These are phyloP conservation scores for Zoanthus gigantus DNA, from an alignment of 92 coral and sea anemone species.

Conservation along the genomic window DNA sequence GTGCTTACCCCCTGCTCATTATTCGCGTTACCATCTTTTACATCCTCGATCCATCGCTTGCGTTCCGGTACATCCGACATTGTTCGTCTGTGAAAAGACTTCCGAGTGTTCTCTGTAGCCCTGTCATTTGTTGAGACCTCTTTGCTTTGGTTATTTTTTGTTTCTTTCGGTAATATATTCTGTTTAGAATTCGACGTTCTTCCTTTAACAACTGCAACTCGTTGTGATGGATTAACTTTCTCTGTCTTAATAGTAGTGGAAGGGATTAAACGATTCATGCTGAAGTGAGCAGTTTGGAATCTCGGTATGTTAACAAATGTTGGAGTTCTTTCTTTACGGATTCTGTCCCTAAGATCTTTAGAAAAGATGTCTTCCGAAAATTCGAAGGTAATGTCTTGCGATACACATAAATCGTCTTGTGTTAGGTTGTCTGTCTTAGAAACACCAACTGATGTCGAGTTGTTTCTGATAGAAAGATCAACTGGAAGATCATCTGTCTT, in stretches of 20 bases:
- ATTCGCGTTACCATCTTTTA: background rate
- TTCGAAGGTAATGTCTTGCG: background rate
- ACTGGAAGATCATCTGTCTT: too few relatives aligned
- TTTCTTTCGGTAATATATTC: background rate
- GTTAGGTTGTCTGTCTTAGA: too few relatives aligned
- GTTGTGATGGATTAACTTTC: background rate
- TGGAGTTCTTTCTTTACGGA: background rate
- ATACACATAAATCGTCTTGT: too few relatives aligned
- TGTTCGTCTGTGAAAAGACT: slow-evolving; percentile 31
- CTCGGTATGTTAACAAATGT: background rate
- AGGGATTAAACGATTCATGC: background rate
- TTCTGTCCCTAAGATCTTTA: background rate
- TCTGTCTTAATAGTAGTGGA: background rate
- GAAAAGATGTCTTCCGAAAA: background rate
- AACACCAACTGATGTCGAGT: too few relatives aligned
- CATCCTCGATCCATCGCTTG: slow-evolving; percentile 23
- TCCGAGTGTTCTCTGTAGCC: background rate
- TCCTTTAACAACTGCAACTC: background rate
- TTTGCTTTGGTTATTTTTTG: background rate
- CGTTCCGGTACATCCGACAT: slow-evolving; percentile 42
- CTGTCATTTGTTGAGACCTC: background rate
- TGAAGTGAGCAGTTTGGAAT: background rate
- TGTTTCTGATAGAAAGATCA: too few relatives aligned
- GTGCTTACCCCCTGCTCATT: background rate
- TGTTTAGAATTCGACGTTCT: background rate